Conservation (phyloP, 2,888 invertebrate species). For the Himalopsyche tibetana region DNA sequence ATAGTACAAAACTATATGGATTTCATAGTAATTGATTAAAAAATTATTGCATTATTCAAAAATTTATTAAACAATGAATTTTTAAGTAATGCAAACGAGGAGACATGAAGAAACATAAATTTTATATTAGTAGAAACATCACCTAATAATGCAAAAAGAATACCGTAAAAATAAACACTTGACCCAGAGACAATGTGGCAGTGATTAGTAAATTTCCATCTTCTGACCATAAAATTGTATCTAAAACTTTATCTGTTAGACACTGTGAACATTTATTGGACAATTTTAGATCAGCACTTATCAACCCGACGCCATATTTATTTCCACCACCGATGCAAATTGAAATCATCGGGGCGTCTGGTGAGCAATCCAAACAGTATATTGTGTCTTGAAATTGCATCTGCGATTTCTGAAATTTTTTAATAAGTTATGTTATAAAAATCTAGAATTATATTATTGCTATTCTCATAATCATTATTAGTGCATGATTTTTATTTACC, state of each 20-base stretch:
- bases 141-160: no score
- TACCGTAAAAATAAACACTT: conserved; percentile 72
- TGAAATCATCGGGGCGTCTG: conserved; percentile 71
- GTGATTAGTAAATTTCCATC: conserved; percentile 71
- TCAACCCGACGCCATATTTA: conserved; percentile 71
- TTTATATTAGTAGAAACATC: no score
- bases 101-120: background rate
- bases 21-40: no score
- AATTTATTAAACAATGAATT: no score
- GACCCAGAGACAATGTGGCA: conserved; percentile 74
- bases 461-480: background rate
- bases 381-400: conserved; percentile 70
- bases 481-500: conserved; percentile 49
- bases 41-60: no score
- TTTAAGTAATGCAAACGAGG: background rate
- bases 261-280: conserved; percentile 68
- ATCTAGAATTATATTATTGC: background rate
- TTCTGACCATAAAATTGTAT: conserved; percentile 71
- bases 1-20: no score
- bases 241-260: conserved; percentile 74
- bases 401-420: conserved; percentile 68
- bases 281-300: conserved; percentile 66
- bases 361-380: conserved; percentile 71
- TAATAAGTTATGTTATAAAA: conserved; percentile 3
- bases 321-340: conserved; percentile 70